Percentiles rank a stretch among this genome's conserved stretches.
Evolutionary conservation across 2,113 vertebrate genomes (phyloP).

Genomic region (Brachirus orientalis): DNA sequence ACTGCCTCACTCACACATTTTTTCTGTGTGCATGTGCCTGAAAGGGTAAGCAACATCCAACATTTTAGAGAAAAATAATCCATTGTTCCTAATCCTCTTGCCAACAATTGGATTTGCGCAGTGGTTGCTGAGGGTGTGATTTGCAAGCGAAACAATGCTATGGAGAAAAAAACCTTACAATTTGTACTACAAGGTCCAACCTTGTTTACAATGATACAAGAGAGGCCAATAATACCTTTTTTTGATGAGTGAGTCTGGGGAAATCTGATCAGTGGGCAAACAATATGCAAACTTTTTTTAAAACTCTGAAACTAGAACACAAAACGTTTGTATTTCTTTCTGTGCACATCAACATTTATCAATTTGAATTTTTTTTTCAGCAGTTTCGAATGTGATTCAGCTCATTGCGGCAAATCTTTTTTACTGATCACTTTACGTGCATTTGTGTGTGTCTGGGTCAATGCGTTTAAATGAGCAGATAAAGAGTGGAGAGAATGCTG

Average conservation of each 20-base stretch:
- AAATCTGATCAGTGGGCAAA: slow-evolving; percentile 17
- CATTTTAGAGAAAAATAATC: slow-evolving; percentile 39
- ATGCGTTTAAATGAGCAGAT: slow-evolving; percentile 80
- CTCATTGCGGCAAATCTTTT: background rate
- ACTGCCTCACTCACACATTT: background rate
- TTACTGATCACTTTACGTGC: slow-evolving; percentile 13
- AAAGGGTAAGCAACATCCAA: slow-evolving; percentile 32
- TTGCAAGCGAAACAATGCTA: slow-evolving; percentile 49
- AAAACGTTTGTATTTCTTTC: background rate
- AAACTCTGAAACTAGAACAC: background rate
- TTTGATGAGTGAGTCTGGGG: background rate
- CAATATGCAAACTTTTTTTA: slow-evolving; percentile 5
- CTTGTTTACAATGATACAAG: slow-evolving; percentile 46
- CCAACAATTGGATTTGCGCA: slow-evolving; percentile 56
- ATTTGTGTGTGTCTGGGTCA: slow-evolving; percentile 1
- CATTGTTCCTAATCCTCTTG: slow-evolving; percentile 55
- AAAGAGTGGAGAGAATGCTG: slow-evolving; percentile 95
- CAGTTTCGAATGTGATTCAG: too few species aligned
- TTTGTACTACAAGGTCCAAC: slow-evolving; percentile 42
- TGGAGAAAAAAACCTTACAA: slow-evolving; percentile 38
- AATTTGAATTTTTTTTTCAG: slow-evolving; percentile 2
- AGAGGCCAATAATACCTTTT: slow-evolving; percentile 8
- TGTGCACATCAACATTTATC: background rate
- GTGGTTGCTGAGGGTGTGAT: slow-evolving; percentile 52
- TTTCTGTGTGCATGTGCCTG: slow-evolving; percentile 28